Evolutionary conservation across 2,113 vertebrate species (phyloP).

Genomic region (Gopherus evgoodei): DNA sequence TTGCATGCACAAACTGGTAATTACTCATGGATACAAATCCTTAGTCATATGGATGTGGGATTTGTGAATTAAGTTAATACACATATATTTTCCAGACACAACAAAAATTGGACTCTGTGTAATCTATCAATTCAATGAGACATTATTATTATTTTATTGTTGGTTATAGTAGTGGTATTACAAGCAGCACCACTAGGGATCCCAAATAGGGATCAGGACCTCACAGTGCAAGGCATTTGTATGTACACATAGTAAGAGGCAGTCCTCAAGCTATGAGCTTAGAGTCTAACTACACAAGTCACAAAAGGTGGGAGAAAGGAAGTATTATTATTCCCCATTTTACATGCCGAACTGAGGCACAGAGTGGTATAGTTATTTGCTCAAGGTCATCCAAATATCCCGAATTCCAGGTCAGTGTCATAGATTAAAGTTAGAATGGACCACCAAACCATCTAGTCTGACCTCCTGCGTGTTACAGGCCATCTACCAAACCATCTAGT

Average conservation of each 20-base stretch:
- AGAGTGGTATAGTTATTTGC: neutral
- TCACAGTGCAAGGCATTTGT: neutral
- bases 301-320: rapidly evolving
- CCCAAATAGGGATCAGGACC: neutral
- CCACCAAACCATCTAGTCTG: neutral
- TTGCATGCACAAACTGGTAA: constrained; percentile 33
- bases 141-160: constrained; percentile 43
- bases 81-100: neutral
- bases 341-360: constrained; percentile 19
- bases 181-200: neutral
- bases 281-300: neutral
- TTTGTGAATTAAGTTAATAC: constrained; percentile 31
- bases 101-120: constrained; percentile 36
- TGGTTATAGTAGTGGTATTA: neutral
- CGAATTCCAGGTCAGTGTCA: neutral
- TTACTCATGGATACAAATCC: constrained; percentile 28
- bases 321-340: neutral
- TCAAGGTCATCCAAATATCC: neutral
- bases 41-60: constrained; percentile 12
- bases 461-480: neutral
- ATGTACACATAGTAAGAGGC: neutral
- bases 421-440: neutral
- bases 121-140: neutral
- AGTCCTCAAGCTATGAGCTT: neutral
- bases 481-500: neutral